Conservation (phyloP, 2,888 invertebrate species). For the Allygus modestus region DNA sequence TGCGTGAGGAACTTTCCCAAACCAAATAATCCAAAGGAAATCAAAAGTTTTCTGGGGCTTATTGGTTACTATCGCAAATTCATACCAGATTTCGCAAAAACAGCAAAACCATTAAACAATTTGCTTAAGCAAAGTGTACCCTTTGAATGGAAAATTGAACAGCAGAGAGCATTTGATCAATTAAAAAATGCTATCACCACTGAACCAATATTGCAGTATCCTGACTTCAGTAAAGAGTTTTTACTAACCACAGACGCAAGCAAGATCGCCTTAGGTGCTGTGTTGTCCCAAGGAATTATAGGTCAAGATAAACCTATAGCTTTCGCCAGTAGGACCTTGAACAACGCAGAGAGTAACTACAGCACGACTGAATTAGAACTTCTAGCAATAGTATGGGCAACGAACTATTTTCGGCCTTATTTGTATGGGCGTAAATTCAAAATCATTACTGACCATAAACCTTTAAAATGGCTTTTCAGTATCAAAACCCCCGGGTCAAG, state of each 20-base stretch:
- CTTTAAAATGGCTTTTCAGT: constrained; percentile 34
- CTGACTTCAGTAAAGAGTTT: constrained; percentile 62
- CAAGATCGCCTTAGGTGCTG: constrained; percentile 49
- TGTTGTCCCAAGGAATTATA: constrained; percentile 52
- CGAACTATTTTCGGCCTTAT: constrained; percentile 52
- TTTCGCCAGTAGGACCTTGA: constrained; percentile 53
- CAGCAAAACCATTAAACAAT: constrained; percentile 59
- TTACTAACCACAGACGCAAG: constrained; percentile 62
- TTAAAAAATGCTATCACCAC: constrained; percentile 60
- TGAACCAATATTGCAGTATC: constrained; percentile 48
- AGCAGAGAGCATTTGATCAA: constrained; percentile 61
- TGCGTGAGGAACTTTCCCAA: neutral
- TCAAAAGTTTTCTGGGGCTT: constrained; percentile 45
- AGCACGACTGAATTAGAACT: constrained; percentile 49
- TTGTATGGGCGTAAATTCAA: constrained; percentile 34
- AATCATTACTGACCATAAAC: constrained; percentile 52
- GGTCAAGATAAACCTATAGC: constrained; percentile 49
- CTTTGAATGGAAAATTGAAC: constrained; percentile 56
- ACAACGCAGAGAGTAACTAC: constrained; percentile 61
- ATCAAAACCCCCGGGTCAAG: constrained; percentile 28
- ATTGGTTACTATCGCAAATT: constrained; percentile 37
- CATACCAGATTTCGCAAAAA: constrained; percentile 45
- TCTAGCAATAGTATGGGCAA: constrained; percentile 57
- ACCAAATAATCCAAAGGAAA: constrained; percentile 45
- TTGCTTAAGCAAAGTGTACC: neutral